Conservation (phyloP, 1,140 invertebrate genomes). For the Heliconius hewitsoni region DNA sequence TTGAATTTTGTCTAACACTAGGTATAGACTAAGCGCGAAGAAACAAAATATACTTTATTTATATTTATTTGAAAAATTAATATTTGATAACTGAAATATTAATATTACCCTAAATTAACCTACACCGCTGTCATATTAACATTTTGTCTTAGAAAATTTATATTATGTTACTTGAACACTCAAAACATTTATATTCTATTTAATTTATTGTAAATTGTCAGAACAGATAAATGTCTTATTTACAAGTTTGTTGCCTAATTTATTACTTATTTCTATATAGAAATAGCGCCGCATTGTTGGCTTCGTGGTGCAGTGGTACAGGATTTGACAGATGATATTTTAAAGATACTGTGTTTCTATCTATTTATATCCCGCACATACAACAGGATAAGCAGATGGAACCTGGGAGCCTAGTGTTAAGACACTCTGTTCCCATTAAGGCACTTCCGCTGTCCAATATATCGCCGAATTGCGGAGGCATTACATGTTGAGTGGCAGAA, state of each 20-base stretch:
- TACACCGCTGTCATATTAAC: too few relatives aligned
- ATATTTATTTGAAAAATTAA: too few relatives aligned
- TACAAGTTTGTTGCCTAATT: not conserved
- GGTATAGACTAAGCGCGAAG: too few relatives aligned
- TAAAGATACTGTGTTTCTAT: not conserved
- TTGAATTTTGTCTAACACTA: too few relatives aligned
- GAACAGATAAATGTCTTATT: slow-evolving; percentile 1
- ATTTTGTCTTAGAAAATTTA: not conserved
- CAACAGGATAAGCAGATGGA: not conserved
- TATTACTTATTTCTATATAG: not conserved
- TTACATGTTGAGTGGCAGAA: not conserved
- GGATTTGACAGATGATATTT: not conserved
- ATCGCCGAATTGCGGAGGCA: not conserved
- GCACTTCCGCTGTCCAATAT: not conserved
- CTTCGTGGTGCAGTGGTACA: too few relatives aligned
- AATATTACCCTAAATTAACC: too few relatives aligned
- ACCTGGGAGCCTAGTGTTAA: not conserved
- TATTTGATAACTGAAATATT: too few relatives aligned
- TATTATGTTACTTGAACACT: not conserved
- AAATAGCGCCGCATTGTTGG: too few relatives aligned
- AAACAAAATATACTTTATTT: too few relatives aligned
- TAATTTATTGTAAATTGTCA: slow-evolving; percentile 4
- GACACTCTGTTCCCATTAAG: not conserved
- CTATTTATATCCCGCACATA: not conserved
- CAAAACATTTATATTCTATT: not conserved